Conservation (phyloP, 2,797 vertebrate genomes). For the Orestias chungarensis region DNA sequence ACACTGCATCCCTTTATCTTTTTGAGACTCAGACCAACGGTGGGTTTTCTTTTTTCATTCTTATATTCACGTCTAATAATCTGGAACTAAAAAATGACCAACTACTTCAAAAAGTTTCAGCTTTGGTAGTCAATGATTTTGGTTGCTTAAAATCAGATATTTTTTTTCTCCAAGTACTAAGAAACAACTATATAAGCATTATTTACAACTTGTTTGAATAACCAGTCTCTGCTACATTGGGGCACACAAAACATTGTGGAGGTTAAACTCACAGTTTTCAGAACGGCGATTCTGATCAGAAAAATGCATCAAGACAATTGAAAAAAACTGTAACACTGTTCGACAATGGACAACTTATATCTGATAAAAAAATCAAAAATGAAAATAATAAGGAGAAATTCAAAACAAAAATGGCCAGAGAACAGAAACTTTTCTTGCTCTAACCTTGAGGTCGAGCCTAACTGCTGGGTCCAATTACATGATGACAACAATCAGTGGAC, state of each 20-base stretch:
- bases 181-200: not conserved
- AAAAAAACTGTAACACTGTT: not conserved
- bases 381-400: not conserved
- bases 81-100: not conserved
- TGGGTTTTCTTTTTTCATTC: not conserved
- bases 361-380: not conserved
- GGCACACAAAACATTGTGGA: not conserved
- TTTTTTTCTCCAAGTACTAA: too few species aligned
- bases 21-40: not conserved
- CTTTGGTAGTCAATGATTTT: not conserved
- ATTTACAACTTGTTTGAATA: not conserved
- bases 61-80: not conserved
- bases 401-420: not conserved
- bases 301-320: not conserved
- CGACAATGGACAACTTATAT: not conserved
- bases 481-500: not conserved
- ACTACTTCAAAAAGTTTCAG: not conserved
- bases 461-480: conserved; percentile 28
- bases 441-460: conserved; percentile 14
- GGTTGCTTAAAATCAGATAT: not conserved
- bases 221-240: not conserved
- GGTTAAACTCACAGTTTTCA: not conserved
- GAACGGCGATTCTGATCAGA: not conserved
- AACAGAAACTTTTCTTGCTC: not conserved
- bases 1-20: conserved; percentile 1